Base-by-base conservation (phyloP, 2,113 vertebrate species). In the Colossoma macropomum region DNA sequence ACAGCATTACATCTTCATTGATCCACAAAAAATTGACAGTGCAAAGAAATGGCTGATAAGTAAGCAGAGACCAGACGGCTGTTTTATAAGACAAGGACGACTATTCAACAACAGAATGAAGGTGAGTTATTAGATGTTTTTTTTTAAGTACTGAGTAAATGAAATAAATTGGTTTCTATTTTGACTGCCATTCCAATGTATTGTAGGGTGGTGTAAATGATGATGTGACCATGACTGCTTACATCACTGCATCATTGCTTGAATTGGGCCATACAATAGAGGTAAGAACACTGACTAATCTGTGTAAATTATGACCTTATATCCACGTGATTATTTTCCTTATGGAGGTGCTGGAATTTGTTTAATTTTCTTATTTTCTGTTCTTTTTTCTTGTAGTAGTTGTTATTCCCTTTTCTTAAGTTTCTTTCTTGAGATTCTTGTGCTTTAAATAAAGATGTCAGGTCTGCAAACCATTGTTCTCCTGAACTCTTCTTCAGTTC, bases 141-240 rank as follows among this genome's bases (percentile, higher is more conserved):
- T 19, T 52, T 52, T 28, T 45, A 34, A 1, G 25, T 19, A 3
- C 19, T 60, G 1, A 23, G 10, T 32, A 69, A 19, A 2, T 69
- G 1, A 72, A 12, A 13, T 48, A 12, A 11, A 62, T 73, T 52
- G 54, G 15, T 23, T 15, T 54, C 27, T 6, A 13, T 82, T 78
- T 4, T 19, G 15, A 56, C 4, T 0, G 17, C 11, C 16, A 68
- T 45, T n/a, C 8, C 19, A 17, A 19, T 83, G 16, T 82, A 69
- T 74, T 71, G 8, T 88, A 97, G 96, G 95, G 95, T 0, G 94
- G 93, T 10, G 95, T 96, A 82, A 92, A 93, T 1, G 94, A 96
- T 63, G 90, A 92, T 2, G 90, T 96, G 56, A 95, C 94, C 0
- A 87, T 96, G 76, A 95, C 89, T 45, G 95, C 95, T 12, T 96